Base-by-base conservation (phyloP, 2,113 vertebrate species). In the Xyrauchen texanus region DNA sequence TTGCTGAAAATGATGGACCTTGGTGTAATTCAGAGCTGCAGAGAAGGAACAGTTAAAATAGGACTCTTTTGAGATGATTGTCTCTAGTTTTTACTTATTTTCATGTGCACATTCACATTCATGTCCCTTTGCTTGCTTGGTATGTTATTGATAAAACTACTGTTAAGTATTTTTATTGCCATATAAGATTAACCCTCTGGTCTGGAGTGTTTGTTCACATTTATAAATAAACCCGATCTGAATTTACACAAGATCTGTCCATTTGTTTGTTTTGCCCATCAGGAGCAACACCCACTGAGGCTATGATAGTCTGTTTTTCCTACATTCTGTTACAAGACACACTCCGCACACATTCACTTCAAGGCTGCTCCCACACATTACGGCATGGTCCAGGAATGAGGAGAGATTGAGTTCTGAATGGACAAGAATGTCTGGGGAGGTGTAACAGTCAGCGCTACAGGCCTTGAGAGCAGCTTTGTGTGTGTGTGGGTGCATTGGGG, bases 1-100 rank as follows among this genome's bases (percentile, higher is more conserved):
- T 73, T 93, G 0, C 79, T 98, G 90, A 97, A 94, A 91, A 92
- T 99, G 45, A 87, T 99, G 87, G 95, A 98, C 73, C 87, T 64
- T 21, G 92, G 88, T 15, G 60, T 96, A 74, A 88, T 97, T 73
- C 86, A 87, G 13, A 88, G 92, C 5, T 97, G 96, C 86, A 94
- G 89, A 87, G 92, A 93, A 16, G 93, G 93, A 6, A 92, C 91
- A 83, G 76, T 96, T 86, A 98, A 97, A 91, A 90, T 99, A 68
- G 96, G 95, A 84, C 93, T 99, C 46, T 98, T 96, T 89, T 99
- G 92, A 93, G 2, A 46, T 11, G 16, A 52, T 7, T n/a, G n/a
- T 62, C 53, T 78, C 21, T 34, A 34, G 52, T 63, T 34, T 34
- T 60, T 34, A 65, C 11, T 65, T 16, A 57, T 5, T 47, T 57